Evolutionary conservation across 2,888 invertebrate species (phyloP).

Genomic region (Pyrochroa serraticornis): DNA sequence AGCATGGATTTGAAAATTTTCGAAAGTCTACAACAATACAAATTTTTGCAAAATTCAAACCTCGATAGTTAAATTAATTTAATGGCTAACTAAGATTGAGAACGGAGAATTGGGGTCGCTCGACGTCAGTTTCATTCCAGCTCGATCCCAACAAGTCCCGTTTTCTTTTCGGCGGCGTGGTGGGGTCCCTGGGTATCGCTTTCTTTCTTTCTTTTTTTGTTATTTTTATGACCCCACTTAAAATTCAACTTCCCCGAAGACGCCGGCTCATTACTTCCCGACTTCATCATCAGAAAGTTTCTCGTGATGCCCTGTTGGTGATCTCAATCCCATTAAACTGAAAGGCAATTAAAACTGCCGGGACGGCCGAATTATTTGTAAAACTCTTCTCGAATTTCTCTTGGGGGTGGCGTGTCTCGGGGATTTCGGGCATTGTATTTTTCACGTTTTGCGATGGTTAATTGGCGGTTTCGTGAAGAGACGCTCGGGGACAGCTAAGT

Average conservation of each 20-base stretch:
- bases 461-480: constrained; percentile 21
- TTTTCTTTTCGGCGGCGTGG: too few relatives aligned
- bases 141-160: too few relatives aligned
- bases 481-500: constrained; percentile 11
- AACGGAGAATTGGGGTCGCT: too few relatives aligned
- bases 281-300: constrained; percentile 20
- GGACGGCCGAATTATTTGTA: constrained; percentile 18
- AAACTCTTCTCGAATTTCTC: constrained; percentile 18
- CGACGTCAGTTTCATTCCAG: too few relatives aligned
- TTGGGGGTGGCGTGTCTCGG: constrained; percentile 13
- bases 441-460: neutral
- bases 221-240: constrained; percentile 1
- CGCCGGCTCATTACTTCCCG: constrained; percentile 17
- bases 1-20: too few relatives aligned
- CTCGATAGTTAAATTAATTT: too few relatives aligned
- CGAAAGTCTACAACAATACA: too few relatives aligned
- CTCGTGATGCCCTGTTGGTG: constrained; percentile 6
- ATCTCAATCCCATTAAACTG: constrained; percentile 26
- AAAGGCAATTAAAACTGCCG: constrained; percentile 24
- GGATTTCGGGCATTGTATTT: neutral
- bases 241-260: constrained; percentile 14
- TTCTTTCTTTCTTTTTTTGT: too few relatives aligned
- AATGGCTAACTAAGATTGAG: too few relatives aligned
- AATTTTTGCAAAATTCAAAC: too few relatives aligned
- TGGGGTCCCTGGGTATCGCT: too few relatives aligned